Base-by-base conservation (phyloP, 2,113 vertebrate genomes). In the Oophaga pumilio region DNA sequence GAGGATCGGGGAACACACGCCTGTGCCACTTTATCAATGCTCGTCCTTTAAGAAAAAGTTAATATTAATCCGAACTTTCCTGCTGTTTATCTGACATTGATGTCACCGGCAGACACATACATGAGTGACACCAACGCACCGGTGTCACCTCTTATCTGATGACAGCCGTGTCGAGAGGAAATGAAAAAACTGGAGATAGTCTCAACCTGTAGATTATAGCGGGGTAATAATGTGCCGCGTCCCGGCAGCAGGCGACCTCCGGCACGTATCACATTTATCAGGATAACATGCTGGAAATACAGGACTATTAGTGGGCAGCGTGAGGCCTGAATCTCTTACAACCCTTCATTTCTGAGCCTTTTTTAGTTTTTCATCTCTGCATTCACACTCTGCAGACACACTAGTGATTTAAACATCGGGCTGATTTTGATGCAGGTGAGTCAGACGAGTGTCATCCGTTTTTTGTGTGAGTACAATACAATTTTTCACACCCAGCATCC, bases 111-210 rank as follows among this genome's bases (percentile, higher is more conserved):
- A 77, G 33, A 15, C 56, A 60, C 28, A 28, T 77, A 26, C 14
- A 59, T n/a, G 59, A 85, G 73, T 77, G 84, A 52, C 84, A 77
- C 57, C 20, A n/a, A 9, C 20, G 57, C 28, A n/a, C 71, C 76
- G 50, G 43, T 69, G 83, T 85, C 83, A 85, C 28, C 68, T 85
- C 53, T 60, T 74, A 77, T 85, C 84, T 60, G 56, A 77, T 57
- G 77, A 52, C 53, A 50, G 84, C 71, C 11, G 43, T 59, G 59
- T 59, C 12, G 62, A 77, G 57, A 62, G 84, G 84, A 85, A 85
- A 77, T 85, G 64, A 85, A 85, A 85, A 85, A 84, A 85, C 20
- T 4, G 18, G 33, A 50, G 57, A 85, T 43, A 85, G 62, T 62
- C 66, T 69, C 84, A 33, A 49, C 14, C 84, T 57, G 17, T 49